Evolutionary conservation across 2,113 vertebrate species (phyloP), one percentile per base, ranked within the genome.

Genomic region (Menura novaehollandiae): DNA sequence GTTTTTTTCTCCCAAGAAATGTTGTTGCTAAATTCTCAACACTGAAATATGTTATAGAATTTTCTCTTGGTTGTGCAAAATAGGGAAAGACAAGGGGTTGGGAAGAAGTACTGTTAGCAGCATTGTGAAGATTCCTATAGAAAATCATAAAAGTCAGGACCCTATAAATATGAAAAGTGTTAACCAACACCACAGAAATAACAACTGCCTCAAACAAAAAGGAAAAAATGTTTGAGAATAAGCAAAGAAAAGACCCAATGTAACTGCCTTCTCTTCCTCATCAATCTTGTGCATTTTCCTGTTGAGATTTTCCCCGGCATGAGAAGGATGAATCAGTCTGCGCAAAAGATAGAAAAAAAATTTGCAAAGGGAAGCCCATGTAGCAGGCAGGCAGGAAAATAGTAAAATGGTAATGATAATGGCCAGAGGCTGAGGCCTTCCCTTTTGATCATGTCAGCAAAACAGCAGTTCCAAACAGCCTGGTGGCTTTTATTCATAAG

Each of bases 341-440:
- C 0, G 6, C 79, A 84, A 59, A 80, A 88, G 55, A 85, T 12
- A 91, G 28, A 68, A 86, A 95, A 84, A 86, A 89, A 62, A 69
- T 6, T 85, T 88, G 90, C 90, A 66, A 91, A 95, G 85, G 92
- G 85, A 96, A 96, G 85, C 75, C 92, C 79, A 90, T 77, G 79
- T 88, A 89, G 91, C 93, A 97, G 89, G 85, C 91, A 96, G 78
- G 82, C 93, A 96, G 64, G 82, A 91, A 93, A 90, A 74, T 1
- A 93, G 37, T 95, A 93, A 90, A 91, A 94, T 91, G 88, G 68
- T 80, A 95, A 96, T 96, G 95, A 74, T 35, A 86, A 90, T 68
- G 82, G 82, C 82, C 88, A 84, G 82, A 83, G 82, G 72, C 93
- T 91, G 76, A 89, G 68, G 85, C 79, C 90, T 97, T 90, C 75